A percentile compares a stretch with the other conserved stretches of the same genome.
These are phyloP conservation scores for Decapterus maruadsi DNA, from an alignment of 2,797 vertebrate species.

Conservation along the genomic window DNA sequence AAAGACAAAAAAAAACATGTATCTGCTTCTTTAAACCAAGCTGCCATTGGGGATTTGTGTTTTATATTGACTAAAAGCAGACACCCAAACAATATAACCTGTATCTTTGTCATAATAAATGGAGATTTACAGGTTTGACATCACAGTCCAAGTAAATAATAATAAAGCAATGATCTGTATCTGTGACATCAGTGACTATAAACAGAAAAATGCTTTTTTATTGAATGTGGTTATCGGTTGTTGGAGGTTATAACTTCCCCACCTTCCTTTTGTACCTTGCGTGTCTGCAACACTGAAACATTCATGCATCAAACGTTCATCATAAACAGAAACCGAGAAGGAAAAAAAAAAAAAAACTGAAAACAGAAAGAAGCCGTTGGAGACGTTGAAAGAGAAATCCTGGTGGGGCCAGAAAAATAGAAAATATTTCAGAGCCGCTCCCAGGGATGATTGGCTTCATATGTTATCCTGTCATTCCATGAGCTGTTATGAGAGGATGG, in stretches of 20 bases:
- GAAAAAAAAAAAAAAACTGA: slow-evolving; percentile 22
- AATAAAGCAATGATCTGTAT: not conserved
- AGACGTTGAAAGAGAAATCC: slow-evolving; percentile 21
- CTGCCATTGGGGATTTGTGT: slow-evolving; percentile 10
- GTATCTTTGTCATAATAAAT: not conserved
- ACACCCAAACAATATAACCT: not conserved
- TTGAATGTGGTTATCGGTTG: not conserved
- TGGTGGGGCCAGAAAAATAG: slow-evolving; percentile 55
- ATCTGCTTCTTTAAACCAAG: slow-evolving; percentile 32
- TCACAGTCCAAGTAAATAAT: not conserved
- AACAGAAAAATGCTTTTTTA: slow-evolving; percentile 4
- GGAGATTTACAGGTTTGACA: not conserved
- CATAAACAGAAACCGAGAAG: slow-evolving; percentile 7
- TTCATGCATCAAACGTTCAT: slow-evolving; percentile 8
- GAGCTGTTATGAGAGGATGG: slow-evolving; percentile 59
- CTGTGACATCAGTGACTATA: not conserved
- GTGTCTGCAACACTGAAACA: slow-evolving; percentile 14
- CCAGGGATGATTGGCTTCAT: slow-evolving; percentile 77
- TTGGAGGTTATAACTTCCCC: not conserved
- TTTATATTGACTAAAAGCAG: slow-evolving; percentile 16
- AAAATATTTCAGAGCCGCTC: slow-evolving; percentile 69
- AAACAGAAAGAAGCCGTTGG: slow-evolving; percentile 24
- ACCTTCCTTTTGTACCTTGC: not conserved
- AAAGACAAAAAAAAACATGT: slow-evolving; percentile 26
- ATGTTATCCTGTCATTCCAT: slow-evolving; percentile 71